Evolutionary conservation across 2,797 vertebrate genomes (phyloP), one percentile per base, ranked within the genome.

Genomic region (Eulemur rubriventer): DNA sequence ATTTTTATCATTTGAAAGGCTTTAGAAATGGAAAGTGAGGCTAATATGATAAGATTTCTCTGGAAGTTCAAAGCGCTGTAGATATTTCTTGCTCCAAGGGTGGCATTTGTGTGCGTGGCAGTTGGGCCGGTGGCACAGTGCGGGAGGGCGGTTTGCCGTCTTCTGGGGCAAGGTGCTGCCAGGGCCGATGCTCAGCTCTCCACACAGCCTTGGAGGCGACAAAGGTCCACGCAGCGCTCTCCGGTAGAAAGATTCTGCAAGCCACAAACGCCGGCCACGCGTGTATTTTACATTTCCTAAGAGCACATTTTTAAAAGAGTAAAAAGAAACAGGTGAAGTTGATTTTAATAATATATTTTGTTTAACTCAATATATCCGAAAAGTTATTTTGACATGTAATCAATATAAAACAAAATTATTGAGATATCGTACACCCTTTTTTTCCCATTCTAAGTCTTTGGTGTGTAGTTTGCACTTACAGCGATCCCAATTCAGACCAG

Each of bases 1-100:
- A 95, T 97, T 97, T 97, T 98, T 95, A 97, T 98, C 97, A 97
- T 96, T 97, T 88, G 92, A 94, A 98, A 97, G 38, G 50, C 96
- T 98, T 96, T 95, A 88, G 91, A 97, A 97, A 94, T 93, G 63
- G 85, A 88, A 87, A 95, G 2, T 8, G 76, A 97, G 43, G 24
- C 72, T 96, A 95, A 96, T 96, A 46, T 80, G 84, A 67, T 90
- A 26, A 95, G 85, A 97, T 98, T 97, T 96, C 78, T 97, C 84
- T 91, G 95, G 89, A 94, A 72, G 80, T 92, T 92, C 91, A 72
- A 59, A 57, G 72, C 1, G 14, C 89, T 96, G 80, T 94, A 91
- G 95, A 73, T 95, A 97, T 97, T 26, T 30, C 84, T 91, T 91
- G 65, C 80, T 92, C 33, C 59, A 35, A 69, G 69, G 72, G 24